Base-by-base conservation (phyloP, 1,140 invertebrate genomes). In the Sminthurinus signatus region DNA sequence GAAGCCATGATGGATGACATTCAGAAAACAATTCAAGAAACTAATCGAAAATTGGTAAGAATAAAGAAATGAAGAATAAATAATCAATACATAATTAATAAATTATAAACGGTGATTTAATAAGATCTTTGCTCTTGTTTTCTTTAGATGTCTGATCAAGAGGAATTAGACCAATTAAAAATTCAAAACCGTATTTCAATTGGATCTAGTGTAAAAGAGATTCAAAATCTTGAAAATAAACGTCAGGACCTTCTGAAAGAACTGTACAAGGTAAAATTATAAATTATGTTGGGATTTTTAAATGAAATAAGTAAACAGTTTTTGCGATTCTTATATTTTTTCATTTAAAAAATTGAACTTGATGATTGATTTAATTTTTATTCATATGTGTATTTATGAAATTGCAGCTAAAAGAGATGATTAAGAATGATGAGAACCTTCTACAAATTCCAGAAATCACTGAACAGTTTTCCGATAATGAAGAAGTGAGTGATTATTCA, bases 1-100 rank as follows among this genome's bases (percentile, higher is more conserved):
- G 77, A 86, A 81, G 75, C 80, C 88, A 75, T 76, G 66, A 81
- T 88, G 56, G 91, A 93, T 78, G 88, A 92, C 73, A 70, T 91
- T 4, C 87, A 89, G 74, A 84, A 87, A 69, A 87, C 87, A 75
- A 81, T 89, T 51, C 81, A 83, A 43, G 83, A 86, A 32, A 77
- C 89, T 15, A 80, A 81, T 10, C 79, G 82, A 63, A 83, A 81
- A 70, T 84, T 87, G 29, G n/a, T n/a, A n/a, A n/a, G n/a, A n/a
- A n/a, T n/a, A n/a, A n/a, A n/a, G n/a, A n/a, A n/a, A n/a, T n/a
- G n/a, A n/a, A n/a, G n/a, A n/a, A n/a, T n/a, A n/a, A n/a, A n/a
- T n/a, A n/a, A n/a, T n/a, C n/a, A n/a, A n/a, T n/a, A n/a, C n/a
- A n/a, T n/a, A n/a, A n/a, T n/a, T n/a, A n/a, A n/a, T n/a, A n/a